These are phyloP conservation scores for Camelus dromedarius DNA, from an alignment of 2,113 vertebrate genomes.

Conservation along the genomic window DNA sequence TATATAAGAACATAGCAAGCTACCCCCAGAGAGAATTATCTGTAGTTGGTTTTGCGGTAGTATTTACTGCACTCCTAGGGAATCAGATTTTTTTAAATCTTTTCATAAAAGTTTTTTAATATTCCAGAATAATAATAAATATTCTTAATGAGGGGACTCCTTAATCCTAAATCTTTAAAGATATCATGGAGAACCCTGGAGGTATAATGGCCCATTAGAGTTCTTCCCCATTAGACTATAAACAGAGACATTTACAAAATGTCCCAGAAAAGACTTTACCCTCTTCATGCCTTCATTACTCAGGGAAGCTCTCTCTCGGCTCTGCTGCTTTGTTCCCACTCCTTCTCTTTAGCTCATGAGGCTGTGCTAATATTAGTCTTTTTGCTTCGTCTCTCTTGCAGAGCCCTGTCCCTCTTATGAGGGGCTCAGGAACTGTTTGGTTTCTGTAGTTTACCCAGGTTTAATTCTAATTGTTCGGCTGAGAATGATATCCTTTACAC, in stretches of 20 bases:
- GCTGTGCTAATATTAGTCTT: not conserved
- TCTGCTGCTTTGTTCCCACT: not conserved
- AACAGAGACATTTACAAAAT: not conserved
- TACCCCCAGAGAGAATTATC: not conserved
- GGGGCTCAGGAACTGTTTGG: not conserved
- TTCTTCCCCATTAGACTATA: not conserved
- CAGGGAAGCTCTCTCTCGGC: not conserved
- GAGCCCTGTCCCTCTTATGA: not conserved
- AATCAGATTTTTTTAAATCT: not conserved
- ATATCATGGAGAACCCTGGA: not conserved
- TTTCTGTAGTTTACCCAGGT: not conserved
- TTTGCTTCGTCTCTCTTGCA: not conserved
- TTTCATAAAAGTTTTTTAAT: not conserved
- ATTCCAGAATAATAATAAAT: not conserved
- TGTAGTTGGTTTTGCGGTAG: not conserved
- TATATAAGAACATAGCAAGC: not conserved
- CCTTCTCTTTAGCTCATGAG: not conserved
- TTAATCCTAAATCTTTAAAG: not conserved
- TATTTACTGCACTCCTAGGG: not conserved
- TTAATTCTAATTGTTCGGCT: not conserved
- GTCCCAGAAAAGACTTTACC: not conserved
- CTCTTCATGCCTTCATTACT: not conserved
- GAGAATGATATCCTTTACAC: not conserved
- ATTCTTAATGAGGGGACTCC: not conserved
- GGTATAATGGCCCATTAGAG: not conserved